Percentiles rank a stretch among this genome's conserved stretches.
Conservation (phyloP, 2,113 vertebrate species). For the Muscicapa adusta region DNA sequence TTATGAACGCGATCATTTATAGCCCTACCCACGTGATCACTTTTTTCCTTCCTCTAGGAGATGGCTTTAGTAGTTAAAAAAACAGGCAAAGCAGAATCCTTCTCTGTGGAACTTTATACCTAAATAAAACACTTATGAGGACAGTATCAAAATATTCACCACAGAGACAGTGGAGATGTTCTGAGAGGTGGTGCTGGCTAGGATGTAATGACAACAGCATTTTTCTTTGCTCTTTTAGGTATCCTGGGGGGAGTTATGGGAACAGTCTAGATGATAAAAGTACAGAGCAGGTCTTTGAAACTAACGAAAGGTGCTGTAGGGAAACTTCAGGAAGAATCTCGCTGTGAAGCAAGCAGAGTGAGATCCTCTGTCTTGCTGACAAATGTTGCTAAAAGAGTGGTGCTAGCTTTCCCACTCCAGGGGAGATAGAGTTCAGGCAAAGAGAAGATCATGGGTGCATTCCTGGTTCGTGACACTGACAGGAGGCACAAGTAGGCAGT, state of each 20-base stretch:
- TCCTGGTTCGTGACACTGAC: not conserved
- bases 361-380: not conserved
- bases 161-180: not conserved
- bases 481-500: not conserved
- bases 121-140: not conserved
- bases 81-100: not conserved
- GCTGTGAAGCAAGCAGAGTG: not conserved
- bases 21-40: not conserved
- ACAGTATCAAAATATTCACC: not conserved
- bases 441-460: not conserved
- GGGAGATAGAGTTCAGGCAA: not conserved
- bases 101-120: not conserved
- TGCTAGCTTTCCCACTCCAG: not conserved
- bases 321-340: not conserved
- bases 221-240: not conserved
- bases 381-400: not conserved
- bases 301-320: not conserved
- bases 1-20: too few relatives aligned
- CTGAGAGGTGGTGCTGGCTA: not conserved
- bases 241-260: rapidly evolving
- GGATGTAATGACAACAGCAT: not conserved
- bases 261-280: not conserved
- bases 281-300: not conserved
- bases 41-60: not conserved
- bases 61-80: not conserved